A percentile compares a stretch with the other conserved stretches of the same genome.
phyloP scores from a whole-genome alignment of 2,113 vertebrate genomes.

The Bos taurus region ARS-UCD2.0 NC_037345.1:62858001-62858500 shows the following conservation, averaged over 20 bases:
- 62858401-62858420: not conserved
- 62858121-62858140: not conserved
- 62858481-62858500: not conserved
- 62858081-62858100: not conserved
- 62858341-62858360: not conserved
- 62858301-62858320: not conserved
- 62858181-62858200: not conserved
- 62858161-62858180: not conserved
- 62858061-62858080: not conserved
- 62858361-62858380: not conserved
- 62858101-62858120: not conserved
- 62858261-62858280: not conserved
- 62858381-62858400: not conserved
- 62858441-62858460: not conserved
- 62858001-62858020: rapidly evolving
- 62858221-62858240: not conserved
- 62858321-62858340: not conserved
- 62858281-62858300: not conserved
- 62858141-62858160: not conserved
- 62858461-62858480: not conserved
- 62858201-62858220: not conserved
- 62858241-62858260: not conserved
- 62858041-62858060: not conserved
- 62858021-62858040: too few relatives aligned
- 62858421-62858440: not conserved